Evolutionary conservation across 2,113 vertebrate genomes (phyloP).

Genomic region (Taurulus bubalis): DNA sequence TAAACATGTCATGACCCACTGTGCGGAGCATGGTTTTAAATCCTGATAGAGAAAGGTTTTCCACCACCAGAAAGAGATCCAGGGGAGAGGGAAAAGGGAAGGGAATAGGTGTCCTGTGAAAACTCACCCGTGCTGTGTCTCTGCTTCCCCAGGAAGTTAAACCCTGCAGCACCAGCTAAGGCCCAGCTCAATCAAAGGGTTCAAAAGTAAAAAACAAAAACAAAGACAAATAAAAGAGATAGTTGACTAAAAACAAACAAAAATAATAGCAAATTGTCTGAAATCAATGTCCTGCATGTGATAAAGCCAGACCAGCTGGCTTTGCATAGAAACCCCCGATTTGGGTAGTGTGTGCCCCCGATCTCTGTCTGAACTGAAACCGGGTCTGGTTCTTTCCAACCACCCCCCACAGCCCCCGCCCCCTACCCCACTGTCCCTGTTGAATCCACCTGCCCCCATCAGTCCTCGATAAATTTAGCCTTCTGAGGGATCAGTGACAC

Average conservation of each 20-base stretch:
- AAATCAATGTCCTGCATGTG: constrained; percentile 83
- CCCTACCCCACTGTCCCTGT: constrained; percentile 62
- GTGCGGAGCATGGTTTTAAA: constrained; percentile 30
- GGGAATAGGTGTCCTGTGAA: constrained; percentile 71
- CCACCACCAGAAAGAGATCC: constrained; percentile 53
- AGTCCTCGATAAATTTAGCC: constrained; percentile 96
- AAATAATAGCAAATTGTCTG: constrained; percentile 44
- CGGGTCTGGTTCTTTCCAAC: constrained; percentile 84
- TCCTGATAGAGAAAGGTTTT: constrained; percentile 54
- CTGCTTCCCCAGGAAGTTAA: constrained; percentile 96
- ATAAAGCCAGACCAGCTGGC: constrained; percentile 99
- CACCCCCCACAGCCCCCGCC: constrained; percentile 75
- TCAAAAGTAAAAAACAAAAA: constrained; percentile 69
- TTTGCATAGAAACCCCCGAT: constrained; percentile 96
- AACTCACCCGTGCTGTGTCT: constrained; percentile 94
- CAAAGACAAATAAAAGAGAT: constrained; percentile 71
- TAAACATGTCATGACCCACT: constrained; percentile 62
- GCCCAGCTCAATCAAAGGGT: constrained; percentile 86
- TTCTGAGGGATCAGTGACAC: constrained; percentile 93
- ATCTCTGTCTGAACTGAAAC: constrained; percentile 90
- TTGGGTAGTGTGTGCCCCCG: constrained; percentile 88
- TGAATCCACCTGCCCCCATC: constrained; percentile 92
- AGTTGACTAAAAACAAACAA: constrained; percentile 44
- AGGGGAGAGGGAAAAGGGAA: constrained; percentile 44
- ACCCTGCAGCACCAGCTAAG: constrained; percentile 96